Percentiles rank a stretch among this genome's conserved stretches.
Evolutionary conservation across 2,113 vertebrate species (phyloP).

Genomic region (Pterocles orientalis): DNA sequence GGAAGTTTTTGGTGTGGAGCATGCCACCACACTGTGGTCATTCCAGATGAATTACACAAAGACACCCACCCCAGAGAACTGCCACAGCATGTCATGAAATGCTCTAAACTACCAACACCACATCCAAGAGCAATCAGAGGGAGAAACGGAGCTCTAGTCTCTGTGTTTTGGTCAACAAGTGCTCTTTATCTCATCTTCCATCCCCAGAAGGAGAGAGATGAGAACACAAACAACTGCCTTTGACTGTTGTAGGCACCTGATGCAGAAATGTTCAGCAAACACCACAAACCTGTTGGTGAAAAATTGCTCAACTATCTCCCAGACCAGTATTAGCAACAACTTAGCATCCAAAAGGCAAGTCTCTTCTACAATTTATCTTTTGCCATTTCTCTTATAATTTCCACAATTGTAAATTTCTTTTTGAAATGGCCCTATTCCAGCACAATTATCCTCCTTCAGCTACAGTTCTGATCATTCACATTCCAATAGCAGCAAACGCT

Average conservation of each 20-base stretch:
- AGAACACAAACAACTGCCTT: background rate
- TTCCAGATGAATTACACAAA: background rate
- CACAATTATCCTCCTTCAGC: background rate
- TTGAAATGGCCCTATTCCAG: background rate
- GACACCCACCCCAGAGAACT: background rate
- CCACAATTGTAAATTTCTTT: background rate
- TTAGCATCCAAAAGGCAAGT: background rate
- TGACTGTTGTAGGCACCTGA: background rate
- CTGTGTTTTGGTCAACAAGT: background rate
- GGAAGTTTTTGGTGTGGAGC: background rate
- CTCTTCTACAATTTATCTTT: background rate
- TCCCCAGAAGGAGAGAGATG: background rate
- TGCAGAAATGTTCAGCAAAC: background rate
- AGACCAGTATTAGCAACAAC: background rate
- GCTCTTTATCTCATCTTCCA: background rate
- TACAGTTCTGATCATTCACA: background rate
- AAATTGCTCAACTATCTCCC: background rate
- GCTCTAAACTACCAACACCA: background rate
- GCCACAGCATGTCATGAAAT: background rate
- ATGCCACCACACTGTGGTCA: background rate
- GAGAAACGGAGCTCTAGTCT: background rate
- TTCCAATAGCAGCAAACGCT: background rate
- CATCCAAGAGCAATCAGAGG: background rate
- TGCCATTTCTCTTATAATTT: background rate
- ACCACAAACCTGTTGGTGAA: background rate